A percentile compares a stretch with the other conserved stretches of the same genome.
phyloP scores from a whole-genome alignment of 2,797 vertebrate species.

The Aulostomus chinensis region DNA sequence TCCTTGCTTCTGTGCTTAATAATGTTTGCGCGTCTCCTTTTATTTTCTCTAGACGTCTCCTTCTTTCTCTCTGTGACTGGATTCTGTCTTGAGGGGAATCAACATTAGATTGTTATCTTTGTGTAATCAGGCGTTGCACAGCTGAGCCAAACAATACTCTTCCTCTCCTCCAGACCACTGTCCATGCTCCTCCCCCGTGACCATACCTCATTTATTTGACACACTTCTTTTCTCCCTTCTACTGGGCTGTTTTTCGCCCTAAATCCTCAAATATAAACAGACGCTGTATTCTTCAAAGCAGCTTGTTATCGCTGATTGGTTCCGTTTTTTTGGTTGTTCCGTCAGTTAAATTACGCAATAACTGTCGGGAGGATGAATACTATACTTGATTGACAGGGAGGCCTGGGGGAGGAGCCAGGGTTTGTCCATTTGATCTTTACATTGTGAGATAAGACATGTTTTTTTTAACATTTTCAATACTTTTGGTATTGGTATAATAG shows the following conservation, averaged over 20 bases:
- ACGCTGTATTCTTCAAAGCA: conserved; percentile 17
- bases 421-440: no score
- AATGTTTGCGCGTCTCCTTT: conserved; percentile 22
- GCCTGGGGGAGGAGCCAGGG: no score
- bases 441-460: no score
- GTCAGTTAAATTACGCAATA: no score
- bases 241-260: not conserved
- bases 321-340: no score
- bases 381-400: no score
- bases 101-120: conserved; percentile 66
- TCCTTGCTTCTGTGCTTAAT: conserved; percentile 24
- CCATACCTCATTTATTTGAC: conserved; percentile 43
- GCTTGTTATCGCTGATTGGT: no score
- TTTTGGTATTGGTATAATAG: no score
- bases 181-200: conserved; percentile 16
- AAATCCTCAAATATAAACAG: no score
- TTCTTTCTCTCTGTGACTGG: conserved; percentile 22
- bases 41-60: conserved; percentile 13
- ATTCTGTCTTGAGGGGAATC: conserved; percentile 40
- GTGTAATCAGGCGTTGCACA: conserved; percentile 69
- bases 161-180: conserved; percentile 24
- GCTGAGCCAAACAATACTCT: conserved; percentile 55
- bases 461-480: no score
- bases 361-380: no score
- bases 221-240: conserved; percentile 13